Conservation (phyloP, 2,888 invertebrate genomes). For the Lasioglossum pauxillum region DNA sequence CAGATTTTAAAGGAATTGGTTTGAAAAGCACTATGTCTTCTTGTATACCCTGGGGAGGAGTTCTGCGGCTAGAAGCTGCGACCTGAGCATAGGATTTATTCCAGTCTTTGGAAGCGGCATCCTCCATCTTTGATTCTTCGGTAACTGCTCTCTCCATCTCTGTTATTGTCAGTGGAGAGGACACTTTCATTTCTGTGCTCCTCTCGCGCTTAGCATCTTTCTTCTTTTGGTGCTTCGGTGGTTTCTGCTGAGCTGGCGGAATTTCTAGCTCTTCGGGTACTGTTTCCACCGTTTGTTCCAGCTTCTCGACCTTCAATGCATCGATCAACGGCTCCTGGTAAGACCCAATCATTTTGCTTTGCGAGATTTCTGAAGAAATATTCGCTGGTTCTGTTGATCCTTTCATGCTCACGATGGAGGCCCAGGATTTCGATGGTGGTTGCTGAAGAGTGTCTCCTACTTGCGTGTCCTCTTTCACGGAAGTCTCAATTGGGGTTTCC, state of each 20-base stretch:
- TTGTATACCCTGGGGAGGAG: constrained; percentile 82
- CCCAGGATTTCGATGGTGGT: constrained; percentile 77
- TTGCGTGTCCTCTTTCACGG: constrained; percentile 5
- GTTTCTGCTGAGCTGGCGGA: constrained; percentile 5
- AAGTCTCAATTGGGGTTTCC: not conserved
- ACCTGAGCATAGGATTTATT: constrained; percentile 90
- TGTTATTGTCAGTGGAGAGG: not conserved
- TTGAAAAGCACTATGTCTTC: constrained; percentile 70
- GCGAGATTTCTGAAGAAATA: constrained; percentile 8
- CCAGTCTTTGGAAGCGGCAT: constrained; percentile 36
- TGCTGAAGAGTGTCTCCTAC: constrained; percentile 52
- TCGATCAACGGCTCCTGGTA: constrained; percentile 10
- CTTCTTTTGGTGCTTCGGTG: constrained; percentile 40
- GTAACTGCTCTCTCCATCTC: constrained; percentile 32
- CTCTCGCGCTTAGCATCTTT: constrained; percentile 35
- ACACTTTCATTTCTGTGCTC: not conserved
- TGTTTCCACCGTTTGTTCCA: not conserved
- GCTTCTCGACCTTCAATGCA: not conserved
- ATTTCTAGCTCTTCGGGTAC: constrained; percentile 4
- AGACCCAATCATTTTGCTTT: not conserved
- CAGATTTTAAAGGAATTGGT: constrained; percentile 59
- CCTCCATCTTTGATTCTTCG: constrained; percentile 44
- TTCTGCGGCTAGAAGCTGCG: constrained; percentile 85
- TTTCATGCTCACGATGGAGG: constrained; percentile 73
- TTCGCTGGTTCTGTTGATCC: constrained; percentile 28